Base-by-base conservation (phyloP, 2,113 vertebrate genomes). In the Caracal caracal region DNA sequence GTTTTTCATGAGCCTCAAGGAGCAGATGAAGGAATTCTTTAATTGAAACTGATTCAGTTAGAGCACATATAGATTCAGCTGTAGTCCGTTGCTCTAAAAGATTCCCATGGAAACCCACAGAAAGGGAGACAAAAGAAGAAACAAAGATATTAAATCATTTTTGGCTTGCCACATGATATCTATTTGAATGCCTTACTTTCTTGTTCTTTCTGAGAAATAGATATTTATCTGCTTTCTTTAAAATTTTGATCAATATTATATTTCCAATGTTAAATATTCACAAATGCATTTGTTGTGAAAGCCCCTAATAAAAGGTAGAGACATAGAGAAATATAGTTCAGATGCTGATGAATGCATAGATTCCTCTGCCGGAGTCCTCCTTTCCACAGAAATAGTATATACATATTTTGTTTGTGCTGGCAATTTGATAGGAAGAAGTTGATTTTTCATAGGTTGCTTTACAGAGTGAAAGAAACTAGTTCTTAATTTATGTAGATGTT, bases 41-140 rank as follows among this genome's bases (percentile, higher is more conserved):
- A 97, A 96, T 84, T 96, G 94, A 97, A 96, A 75, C 40, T 13
- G 61, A 75, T 71, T 87, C 75, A 90, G 35, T 80, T 80, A 53
- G 33, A 92, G 12, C 83, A 92, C 87, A 87, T 95, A 96, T 76
- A 97, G 76, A 87, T 93, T 96, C 59, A 88, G 84, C 93, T 96
- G 61, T 71, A 93, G 53, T 95, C 40, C 63, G 66, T 89, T 79
- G 11, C 82, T 97, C 66, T 85, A 68, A 85, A 94, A 92, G 19
- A 97, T 97, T 83, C 94, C 90, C 90, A 97, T 95, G 92, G 94
- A 97, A 97, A 96, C 96, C 43, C 73, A 94, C n/a, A 80, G 91
- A 92, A 96, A 89, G 13, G 35, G 75, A 93, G 37, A n/a, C 2
- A 71, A 96, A 93, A 68, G 13, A 28, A 73, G 51, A 83, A 95